A percentile compares a stretch with the other conserved stretches of the same genome.
Conservation (phyloP, 2,113 vertebrate species). For the Psittacus erithacus region DNA sequence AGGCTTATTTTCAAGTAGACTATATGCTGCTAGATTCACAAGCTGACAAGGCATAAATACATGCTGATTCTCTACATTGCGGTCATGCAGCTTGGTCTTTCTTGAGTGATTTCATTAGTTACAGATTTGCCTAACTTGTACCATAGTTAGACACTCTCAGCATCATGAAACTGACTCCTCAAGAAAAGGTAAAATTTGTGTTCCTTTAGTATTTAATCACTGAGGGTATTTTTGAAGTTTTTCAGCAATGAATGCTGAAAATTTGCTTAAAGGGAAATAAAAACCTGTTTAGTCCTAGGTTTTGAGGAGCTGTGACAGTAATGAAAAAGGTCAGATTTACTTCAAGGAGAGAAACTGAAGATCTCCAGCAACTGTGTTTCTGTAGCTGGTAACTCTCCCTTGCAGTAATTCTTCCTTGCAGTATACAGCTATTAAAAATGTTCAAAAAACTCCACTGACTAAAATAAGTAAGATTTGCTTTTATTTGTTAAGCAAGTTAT, state of each 20-base stretch:
- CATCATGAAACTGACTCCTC: background rate
- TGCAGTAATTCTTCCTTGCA: background rate
- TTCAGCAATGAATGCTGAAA: background rate
- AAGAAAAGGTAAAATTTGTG: background rate
- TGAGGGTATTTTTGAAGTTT: background rate
- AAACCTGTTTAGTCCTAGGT: background rate
- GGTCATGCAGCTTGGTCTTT: background rate
- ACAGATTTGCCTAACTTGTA: background rate
- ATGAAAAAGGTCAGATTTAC: background rate
- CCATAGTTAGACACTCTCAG: background rate
- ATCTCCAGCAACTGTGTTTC: background rate
- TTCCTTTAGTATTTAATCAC: background rate
- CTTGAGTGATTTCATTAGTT: background rate
- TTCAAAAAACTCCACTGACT: background rate
- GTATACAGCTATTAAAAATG: background rate
- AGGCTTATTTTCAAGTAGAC: background rate
- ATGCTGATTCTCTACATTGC: background rate
- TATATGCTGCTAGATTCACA: background rate
- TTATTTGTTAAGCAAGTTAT: background rate
- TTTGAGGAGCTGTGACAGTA: background rate
- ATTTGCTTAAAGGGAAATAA: background rate
- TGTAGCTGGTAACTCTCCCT: background rate
- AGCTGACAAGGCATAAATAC: background rate
- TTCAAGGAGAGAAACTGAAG: background rate
- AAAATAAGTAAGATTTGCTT: background rate